Conservation (phyloP, 2,888 invertebrate species). For the Zygothrica quintamaculata region DNA sequence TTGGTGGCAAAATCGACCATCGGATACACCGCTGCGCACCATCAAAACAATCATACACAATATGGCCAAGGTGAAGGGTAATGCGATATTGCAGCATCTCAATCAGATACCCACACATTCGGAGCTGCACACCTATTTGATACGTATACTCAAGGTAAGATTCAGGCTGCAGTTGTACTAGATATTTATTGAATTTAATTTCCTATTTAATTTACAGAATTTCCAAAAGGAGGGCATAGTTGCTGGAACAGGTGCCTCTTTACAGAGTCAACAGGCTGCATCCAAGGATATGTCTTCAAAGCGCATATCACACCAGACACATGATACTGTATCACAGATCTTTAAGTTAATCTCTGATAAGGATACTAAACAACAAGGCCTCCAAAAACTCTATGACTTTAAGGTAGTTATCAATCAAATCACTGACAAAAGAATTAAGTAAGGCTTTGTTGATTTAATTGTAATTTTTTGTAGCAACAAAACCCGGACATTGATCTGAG, state of each 20-base stretch:
- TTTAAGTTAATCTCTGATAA: conserved; percentile 96
- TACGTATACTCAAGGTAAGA: conserved; percentile 89
- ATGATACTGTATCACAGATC: conserved; percentile 94
- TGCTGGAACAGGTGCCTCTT: conserved; percentile 76
- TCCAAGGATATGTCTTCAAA: conserved; percentile 85
- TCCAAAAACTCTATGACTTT: conserved; percentile 85
- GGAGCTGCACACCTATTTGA: conserved; percentile 93
- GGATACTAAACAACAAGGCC: conserved; percentile 92
- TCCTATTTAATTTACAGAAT: conserved; percentile 79
- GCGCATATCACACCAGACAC: conserved; percentile 90
- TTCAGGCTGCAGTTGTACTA: neutral
- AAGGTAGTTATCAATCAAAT: conserved; percentile 81
- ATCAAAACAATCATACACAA: conserved; percentile 97
- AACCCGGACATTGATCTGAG: conserved; percentile 84
- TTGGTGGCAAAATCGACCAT: conserved; percentile 93
- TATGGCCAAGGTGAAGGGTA: conserved; percentile 94
- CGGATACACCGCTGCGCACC: conserved; percentile 95
- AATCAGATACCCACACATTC: conserved; percentile 91
- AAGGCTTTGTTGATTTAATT: too few relatives aligned
- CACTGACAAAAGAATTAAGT: too few relatives aligned
- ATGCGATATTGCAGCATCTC: conserved; percentile 91
- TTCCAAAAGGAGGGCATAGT: conserved; percentile 86
- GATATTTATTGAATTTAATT: neutral
- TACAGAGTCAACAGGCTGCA: conserved; percentile 74
- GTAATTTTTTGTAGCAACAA: conserved; percentile 80